A percentile compares a stretch with the other conserved stretches of the same genome.
These are phyloP conservation scores for Archilochus colubris DNA, from an alignment of 2,113 vertebrate genomes.

Conservation along the genomic window DNA sequence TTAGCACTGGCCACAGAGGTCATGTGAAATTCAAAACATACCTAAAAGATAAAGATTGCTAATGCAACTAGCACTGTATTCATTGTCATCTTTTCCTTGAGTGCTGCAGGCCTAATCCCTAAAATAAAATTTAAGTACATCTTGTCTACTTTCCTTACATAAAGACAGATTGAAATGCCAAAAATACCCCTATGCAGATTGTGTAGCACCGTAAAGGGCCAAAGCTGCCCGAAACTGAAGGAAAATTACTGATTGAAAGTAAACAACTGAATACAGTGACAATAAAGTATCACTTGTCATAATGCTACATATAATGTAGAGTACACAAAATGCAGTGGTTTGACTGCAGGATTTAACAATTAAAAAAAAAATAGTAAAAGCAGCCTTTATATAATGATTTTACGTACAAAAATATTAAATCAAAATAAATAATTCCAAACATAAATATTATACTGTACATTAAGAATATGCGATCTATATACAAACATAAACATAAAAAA, in stretches of 20 bases:
- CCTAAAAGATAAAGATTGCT: slow-evolving; percentile 61
- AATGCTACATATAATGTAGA: slow-evolving; percentile 83
- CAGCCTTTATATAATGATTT: slow-evolving; percentile 83
- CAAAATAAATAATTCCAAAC: slow-evolving; percentile 87
- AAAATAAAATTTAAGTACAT: slow-evolving; percentile 60
- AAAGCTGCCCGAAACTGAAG: slow-evolving; percentile 68
- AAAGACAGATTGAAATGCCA: slow-evolving; percentile 70
- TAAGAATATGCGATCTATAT: slow-evolving; percentile 76
- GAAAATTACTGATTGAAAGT: slow-evolving; percentile 77
- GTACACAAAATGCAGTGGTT: slow-evolving; percentile 82
- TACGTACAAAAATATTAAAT: slow-evolving; percentile 87
- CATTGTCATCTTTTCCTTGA: slow-evolving; percentile 59
- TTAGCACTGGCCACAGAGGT: slow-evolving; percentile 74
- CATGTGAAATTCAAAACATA: slow-evolving; percentile 69
- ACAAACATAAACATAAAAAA: slow-evolving; percentile 64
- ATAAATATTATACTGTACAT: slow-evolving; percentile 89
- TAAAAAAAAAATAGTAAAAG: slow-evolving; percentile 70
- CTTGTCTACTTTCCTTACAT: slow-evolving; percentile 49
- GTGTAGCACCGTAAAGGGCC: slow-evolving; percentile 78
- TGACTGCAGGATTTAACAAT: slow-evolving; percentile 75
- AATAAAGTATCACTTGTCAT: slow-evolving; percentile 79
- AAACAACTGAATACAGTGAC: slow-evolving; percentile 83
- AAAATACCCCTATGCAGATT: slow-evolving; percentile 68
- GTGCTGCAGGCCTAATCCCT: slow-evolving; percentile 47
- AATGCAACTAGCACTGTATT: slow-evolving; percentile 63